These are phyloP conservation scores for Cyanistes caeruleus DNA, from an alignment of 2,113 vertebrate genomes.

Conservation along the genomic window DNA sequence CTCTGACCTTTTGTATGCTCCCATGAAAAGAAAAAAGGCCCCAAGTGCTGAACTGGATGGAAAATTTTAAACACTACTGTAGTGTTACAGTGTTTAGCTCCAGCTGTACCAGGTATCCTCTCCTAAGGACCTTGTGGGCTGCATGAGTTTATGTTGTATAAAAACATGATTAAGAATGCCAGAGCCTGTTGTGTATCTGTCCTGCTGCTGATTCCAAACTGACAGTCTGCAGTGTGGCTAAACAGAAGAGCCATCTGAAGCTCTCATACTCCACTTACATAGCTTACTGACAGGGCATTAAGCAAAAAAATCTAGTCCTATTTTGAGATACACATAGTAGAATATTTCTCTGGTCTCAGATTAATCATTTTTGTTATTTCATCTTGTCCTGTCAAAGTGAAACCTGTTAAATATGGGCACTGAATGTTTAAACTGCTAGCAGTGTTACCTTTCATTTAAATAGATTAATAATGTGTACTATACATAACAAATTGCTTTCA, in stretches of 20 bases:
- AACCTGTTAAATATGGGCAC: conserved; percentile 46
- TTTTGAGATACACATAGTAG: conserved; percentile 6
- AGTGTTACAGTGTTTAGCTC: not conserved
- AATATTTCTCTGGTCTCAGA: conserved; percentile 41
- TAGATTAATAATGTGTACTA: conserved; percentile 58
- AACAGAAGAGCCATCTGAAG: not conserved
- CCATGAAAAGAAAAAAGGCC: not conserved
- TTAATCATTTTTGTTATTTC: conserved; percentile 62
- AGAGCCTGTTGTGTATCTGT: not conserved
- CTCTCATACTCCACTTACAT: not conserved
- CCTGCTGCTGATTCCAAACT: not conserved
- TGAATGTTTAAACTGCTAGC: conserved; percentile 54
- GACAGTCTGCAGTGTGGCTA: not conserved
- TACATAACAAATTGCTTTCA: conserved; percentile 60
- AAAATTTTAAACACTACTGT: not conserved
- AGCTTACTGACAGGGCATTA: not conserved
- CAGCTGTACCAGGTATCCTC: not conserved
- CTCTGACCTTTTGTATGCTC: not conserved
- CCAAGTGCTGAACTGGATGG: not conserved
- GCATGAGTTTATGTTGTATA: not conserved
- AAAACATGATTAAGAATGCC: not conserved
- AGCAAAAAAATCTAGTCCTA: not conserved
- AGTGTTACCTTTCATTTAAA: conserved; percentile 56
- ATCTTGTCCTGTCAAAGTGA: conserved; percentile 49
- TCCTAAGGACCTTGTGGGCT: not conserved